These are phyloP conservation scores for Cirrhinus molitorella DNA, from an alignment of 2,797 vertebrate species.

Conservation along the genomic window DNA sequence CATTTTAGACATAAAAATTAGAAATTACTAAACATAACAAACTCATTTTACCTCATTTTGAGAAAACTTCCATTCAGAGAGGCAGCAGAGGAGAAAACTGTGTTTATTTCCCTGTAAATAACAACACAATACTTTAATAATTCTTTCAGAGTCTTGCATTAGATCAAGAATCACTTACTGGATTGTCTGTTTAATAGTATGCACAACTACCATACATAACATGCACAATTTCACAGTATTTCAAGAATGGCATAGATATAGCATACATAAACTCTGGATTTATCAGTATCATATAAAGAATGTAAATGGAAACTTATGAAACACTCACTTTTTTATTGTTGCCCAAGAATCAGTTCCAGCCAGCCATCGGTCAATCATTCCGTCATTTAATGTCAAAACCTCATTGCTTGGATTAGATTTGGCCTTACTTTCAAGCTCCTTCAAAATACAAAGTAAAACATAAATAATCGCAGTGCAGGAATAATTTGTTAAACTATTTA, in stretches of 20 bases:
- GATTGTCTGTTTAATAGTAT: too few relatives aligned
- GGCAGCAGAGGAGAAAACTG: constrained; percentile 80
- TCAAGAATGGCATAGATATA: too few relatives aligned
- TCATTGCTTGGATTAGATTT: background rate
- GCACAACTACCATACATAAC: too few relatives aligned
- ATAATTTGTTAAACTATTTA: background rate
- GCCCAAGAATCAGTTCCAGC: constrained; percentile 58
- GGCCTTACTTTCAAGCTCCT: constrained; percentile 10
- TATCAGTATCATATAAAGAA: too few relatives aligned
- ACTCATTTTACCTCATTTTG: constrained; percentile 75
- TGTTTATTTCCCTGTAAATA: constrained; percentile 69
- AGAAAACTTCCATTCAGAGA: constrained; percentile 84
- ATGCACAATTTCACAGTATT: too few relatives aligned
- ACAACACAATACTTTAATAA: background rate
- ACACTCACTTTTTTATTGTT: constrained; percentile 66
- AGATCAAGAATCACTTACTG: too few relatives aligned
- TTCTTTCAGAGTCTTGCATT: too few relatives aligned
- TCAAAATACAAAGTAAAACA: background rate
- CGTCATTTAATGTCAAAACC: constrained; percentile 53
- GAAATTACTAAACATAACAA: background rate
- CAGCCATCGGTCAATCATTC: constrained; percentile 67
- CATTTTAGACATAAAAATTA: background rate
- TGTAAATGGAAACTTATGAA: background rate
- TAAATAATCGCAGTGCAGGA: background rate
- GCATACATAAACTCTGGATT: too few relatives aligned